Conservation (phyloP, 2,888 invertebrate genomes). For the Tethea ocularis region DNA sequence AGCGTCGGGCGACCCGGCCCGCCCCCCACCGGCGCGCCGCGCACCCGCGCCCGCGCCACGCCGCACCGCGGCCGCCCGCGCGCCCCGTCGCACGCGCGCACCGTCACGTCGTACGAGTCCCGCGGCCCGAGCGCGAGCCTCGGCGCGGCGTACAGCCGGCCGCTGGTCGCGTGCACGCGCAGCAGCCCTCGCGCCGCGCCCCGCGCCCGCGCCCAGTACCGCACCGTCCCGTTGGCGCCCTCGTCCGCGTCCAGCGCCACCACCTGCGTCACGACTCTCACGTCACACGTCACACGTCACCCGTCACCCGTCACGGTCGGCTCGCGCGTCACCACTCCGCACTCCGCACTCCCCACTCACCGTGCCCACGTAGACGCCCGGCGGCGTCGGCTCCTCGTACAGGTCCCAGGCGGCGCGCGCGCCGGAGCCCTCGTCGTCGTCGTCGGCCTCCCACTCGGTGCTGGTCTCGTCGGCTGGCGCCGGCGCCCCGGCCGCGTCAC, state of each 20-base stretch:
- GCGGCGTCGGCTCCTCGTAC: conserved; percentile 40
- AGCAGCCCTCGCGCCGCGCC: conserved; percentile 91
- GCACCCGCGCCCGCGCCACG: conserved; percentile 89
- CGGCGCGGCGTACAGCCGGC: conserved; percentile 90
- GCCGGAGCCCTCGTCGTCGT: conserved; percentile 55
- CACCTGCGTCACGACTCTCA: conserved; percentile 79
- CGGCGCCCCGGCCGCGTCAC: conserved; percentile 25
- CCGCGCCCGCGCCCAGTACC: conserved; percentile 87
- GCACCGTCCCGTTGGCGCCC: conserved; percentile 92
- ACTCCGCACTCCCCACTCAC: conserved; percentile 39
- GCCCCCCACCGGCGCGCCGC: conserved; percentile 79
- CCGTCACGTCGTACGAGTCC: conserved; percentile 56
- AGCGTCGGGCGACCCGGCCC: conserved; percentile 86
- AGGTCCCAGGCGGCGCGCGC: conserved; percentile 52
- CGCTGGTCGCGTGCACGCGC: conserved; percentile 91
- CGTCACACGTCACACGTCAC: no score
- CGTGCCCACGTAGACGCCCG: conserved; percentile 55
- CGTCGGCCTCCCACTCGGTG: conserved; percentile 59
- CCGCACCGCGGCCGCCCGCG: conserved; percentile 88
- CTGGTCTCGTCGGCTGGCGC: conserved; percentile 40
- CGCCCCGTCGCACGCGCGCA: conserved; percentile 93
- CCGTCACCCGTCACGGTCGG: not conserved
- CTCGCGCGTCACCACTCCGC: not conserved
- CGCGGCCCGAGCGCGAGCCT: conserved; percentile 86
- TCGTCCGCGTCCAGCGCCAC: conserved; percentile 92